Evolutionary conservation across 2,888 invertebrate genomes (phyloP).

Genomic region (Eupelmus urozonus): DNA sequence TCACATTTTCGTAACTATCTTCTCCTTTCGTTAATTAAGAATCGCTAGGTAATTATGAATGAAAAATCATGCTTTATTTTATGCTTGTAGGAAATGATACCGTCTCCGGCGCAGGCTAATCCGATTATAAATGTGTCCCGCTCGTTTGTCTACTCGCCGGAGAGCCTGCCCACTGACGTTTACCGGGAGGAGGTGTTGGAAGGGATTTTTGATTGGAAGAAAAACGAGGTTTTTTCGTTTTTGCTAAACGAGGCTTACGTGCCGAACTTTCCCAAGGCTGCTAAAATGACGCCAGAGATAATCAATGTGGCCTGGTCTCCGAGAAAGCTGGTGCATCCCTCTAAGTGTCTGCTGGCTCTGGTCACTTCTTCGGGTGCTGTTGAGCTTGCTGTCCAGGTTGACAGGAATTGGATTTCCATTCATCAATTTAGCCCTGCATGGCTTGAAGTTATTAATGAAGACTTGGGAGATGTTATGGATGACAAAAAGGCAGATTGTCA

Average conservation of each 20-base stretch:
- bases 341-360: conserved; percentile 69
- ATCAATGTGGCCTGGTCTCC: conserved; percentile 71
- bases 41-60: no score
- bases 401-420: conserved; percentile 68
- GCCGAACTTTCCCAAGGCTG: conserved; percentile 66
- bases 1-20: conserved; percentile 75
- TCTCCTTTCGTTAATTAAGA: no score
- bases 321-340: conserved; percentile 65
- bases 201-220: conserved; percentile 64
- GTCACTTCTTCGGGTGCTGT: conserved; percentile 70
- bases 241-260: conserved; percentile 68
- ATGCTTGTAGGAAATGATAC: conserved; percentile 71
- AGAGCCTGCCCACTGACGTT: conserved; percentile 64
- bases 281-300: conserved; percentile 64
- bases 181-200: conserved; percentile 61
- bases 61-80: no score
- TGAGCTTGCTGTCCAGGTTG: conserved; percentile 66
- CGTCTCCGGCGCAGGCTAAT: conserved; percentile 67
- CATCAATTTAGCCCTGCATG: conserved; percentile 66
- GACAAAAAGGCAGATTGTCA: neutral
- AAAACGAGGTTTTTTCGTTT: conserved; percentile 68
- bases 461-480: conserved; percentile 42
- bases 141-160: conserved; percentile 70
- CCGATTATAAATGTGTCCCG: conserved; percentile 68
- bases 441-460: conserved; percentile 59